A percentile compares a stretch with the other conserved stretches of the same genome.
These are phyloP conservation scores for Oxyura jamaicensis DNA, from an alignment of 2,113 vertebrate species.

Conservation along the genomic window DNA sequence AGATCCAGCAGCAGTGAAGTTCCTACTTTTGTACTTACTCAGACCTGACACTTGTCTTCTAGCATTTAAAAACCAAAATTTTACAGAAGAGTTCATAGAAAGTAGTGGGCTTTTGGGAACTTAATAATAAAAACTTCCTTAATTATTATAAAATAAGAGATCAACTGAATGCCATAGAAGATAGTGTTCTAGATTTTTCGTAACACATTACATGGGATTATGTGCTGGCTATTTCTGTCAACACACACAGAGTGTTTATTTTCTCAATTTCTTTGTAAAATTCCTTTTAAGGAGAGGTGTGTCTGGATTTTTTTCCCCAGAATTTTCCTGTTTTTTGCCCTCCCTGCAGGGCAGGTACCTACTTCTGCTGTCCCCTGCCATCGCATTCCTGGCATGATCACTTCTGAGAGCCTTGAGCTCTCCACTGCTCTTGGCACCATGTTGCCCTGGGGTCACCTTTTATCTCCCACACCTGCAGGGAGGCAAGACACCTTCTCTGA, in stretches of 20 bases:
- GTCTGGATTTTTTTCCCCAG: neutral
- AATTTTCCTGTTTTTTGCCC: neutral
- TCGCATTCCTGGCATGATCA: neutral
- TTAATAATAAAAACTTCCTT: neutral
- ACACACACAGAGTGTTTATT: neutral
- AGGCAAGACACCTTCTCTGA: neutral
- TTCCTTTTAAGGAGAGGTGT: neutral
- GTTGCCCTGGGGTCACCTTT: neutral
- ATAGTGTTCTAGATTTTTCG: neutral
- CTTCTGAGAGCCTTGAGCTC: neutral
- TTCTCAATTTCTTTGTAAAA: neutral
- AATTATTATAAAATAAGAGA: neutral
- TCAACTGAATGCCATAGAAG: neutral
- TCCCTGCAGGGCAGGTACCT: neutral
- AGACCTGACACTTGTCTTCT: neutral
- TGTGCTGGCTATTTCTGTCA: neutral
- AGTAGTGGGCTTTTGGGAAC: neutral
- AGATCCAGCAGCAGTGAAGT: neutral
- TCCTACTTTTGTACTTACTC: neutral
- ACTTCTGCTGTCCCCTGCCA: neutral
- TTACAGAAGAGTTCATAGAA: neutral
- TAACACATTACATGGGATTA: neutral
- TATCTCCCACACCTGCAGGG: neutral
- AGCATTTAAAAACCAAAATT: neutral
- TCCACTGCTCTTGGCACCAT: neutral